Percentiles rank a stretch among this genome's conserved stretches.
Conservation (phyloP, 1,140 invertebrate genomes). For the Lepidurus apus region DNA sequence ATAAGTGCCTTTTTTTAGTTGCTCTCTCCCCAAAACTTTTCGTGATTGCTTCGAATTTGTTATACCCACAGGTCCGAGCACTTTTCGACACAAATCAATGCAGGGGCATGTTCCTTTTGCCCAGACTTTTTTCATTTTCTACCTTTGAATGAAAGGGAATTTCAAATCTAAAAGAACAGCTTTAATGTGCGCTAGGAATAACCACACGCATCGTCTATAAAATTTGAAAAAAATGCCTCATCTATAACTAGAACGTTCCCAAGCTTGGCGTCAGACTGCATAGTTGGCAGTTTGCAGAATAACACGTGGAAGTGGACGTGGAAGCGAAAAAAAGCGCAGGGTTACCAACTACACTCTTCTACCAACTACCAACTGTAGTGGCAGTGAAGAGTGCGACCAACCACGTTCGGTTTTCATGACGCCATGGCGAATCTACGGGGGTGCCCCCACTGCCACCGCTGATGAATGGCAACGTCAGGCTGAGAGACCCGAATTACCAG, state of each 20-base stretch:
- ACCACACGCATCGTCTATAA: too few relatives aligned
- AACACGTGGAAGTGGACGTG: too few relatives aligned
- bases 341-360: too few relatives aligned
- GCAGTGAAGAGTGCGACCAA: too few relatives aligned
- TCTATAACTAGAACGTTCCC: too few relatives aligned
- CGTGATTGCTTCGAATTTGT: neutral
- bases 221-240: too few relatives aligned
- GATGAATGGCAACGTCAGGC: conserved; percentile 10
- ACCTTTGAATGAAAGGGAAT: neutral
- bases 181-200: too few relatives aligned
- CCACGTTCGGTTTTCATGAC: neutral
- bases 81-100: neutral
- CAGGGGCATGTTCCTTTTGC: neutral
- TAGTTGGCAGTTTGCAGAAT: too few relatives aligned
- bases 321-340: too few relatives aligned
- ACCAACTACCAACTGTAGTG: too few relatives aligned
- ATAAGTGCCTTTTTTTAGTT: neutral
- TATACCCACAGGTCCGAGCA: neutral
- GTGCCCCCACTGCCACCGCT: neutral
- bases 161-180: too few relatives aligned
- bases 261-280: too few relatives aligned
- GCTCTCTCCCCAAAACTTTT: neutral
- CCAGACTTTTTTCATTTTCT: neutral
- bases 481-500: conserved; percentile 16
- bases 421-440: neutral